phyloP scores from a whole-genome alignment of 2,888 invertebrate genomes.

The Cheilosia impressa region DNA sequence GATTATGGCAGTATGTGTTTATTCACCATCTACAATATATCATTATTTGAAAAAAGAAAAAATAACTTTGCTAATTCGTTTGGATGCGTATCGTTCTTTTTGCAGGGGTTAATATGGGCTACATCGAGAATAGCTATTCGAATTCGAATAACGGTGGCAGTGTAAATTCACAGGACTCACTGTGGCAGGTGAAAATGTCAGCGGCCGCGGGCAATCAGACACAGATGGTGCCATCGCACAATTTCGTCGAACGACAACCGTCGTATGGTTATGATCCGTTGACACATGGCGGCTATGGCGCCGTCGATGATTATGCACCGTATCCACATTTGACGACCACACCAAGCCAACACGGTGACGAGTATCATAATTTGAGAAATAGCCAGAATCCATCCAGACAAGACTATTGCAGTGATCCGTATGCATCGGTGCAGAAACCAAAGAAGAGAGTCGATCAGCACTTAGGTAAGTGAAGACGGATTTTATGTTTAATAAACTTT shows the following conservation, averaged over 20 bases:
- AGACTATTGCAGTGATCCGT: slow-evolving; percentile 94
- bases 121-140: slow-evolving; percentile 95
- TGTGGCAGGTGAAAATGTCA: slow-evolving; percentile 97
- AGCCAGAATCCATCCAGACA: slow-evolving; percentile 93
- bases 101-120: slow-evolving; percentile 93
- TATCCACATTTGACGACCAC: slow-evolving; percentile 91
- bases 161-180: slow-evolving; percentile 96
- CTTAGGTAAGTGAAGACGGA: slow-evolving; percentile 87
- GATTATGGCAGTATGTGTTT: background rate
- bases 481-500: no score
- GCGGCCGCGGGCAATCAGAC: slow-evolving; percentile 89
- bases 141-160: slow-evolving; percentile 98
- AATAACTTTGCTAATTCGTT: background rate
- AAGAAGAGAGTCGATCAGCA: slow-evolving; percentile 94
- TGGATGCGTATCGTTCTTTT: slow-evolving; percentile 11
- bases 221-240: slow-evolving; percentile 86
- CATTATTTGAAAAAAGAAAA: background rate
- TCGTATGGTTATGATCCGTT: slow-evolving; percentile 91
- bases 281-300: slow-evolving; percentile 92
- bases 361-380: slow-evolving; percentile 88
- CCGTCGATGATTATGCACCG: slow-evolving; percentile 92
- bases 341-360: slow-evolving; percentile 87
- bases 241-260: slow-evolving; percentile 87
- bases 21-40: background rate
- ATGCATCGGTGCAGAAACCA: slow-evolving; percentile 94